A percentile compares a stretch with the other conserved stretches of the same genome.
Evolutionary conservation across 2,113 vertebrate species (phyloP).

Genomic region (Mastomys natalensis): DNA sequence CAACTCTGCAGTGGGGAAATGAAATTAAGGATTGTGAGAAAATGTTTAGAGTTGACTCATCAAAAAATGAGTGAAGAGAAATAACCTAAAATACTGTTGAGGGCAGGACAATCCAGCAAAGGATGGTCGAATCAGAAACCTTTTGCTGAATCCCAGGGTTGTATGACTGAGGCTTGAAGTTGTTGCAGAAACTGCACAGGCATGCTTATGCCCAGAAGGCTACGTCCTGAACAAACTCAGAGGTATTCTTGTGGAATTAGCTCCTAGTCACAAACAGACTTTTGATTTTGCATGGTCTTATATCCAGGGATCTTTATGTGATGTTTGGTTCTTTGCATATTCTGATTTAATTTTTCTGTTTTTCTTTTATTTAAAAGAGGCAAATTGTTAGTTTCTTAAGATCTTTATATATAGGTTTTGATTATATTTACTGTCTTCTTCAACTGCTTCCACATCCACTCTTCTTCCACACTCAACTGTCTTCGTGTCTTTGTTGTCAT

Average conservation of each 20-base stretch:
- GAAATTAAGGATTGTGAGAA: neutral
- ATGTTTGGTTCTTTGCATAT: neutral
- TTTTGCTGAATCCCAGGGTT: neutral
- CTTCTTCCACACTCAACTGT: neutral
- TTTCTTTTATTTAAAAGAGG: neutral
- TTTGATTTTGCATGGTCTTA: neutral
- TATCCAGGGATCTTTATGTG: neutral
- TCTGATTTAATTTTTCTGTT: neutral
- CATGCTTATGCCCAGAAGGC: neutral
- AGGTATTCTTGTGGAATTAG: neutral
- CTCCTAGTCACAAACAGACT: neutral
- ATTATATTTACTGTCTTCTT: neutral
- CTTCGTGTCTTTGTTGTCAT: neutral
- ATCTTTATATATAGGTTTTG: neutral
- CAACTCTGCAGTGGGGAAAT: neutral
- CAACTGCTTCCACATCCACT: neutral
- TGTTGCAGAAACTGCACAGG: neutral
- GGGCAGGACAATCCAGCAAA: neutral
- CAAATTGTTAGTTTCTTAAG: neutral
- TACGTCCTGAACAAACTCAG: neutral
- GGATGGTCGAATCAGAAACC: neutral
- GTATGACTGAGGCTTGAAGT: neutral
- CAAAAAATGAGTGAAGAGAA: neutral
- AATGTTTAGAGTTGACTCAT: neutral
- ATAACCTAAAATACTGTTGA: neutral